A percentile compares a stretch with the other conserved stretches of the same genome.
These are phyloP conservation scores for Luidia sarsii DNA, from an alignment of 53 echinoderm and acorn worm genomes.

Conservation along the genomic window DNA sequence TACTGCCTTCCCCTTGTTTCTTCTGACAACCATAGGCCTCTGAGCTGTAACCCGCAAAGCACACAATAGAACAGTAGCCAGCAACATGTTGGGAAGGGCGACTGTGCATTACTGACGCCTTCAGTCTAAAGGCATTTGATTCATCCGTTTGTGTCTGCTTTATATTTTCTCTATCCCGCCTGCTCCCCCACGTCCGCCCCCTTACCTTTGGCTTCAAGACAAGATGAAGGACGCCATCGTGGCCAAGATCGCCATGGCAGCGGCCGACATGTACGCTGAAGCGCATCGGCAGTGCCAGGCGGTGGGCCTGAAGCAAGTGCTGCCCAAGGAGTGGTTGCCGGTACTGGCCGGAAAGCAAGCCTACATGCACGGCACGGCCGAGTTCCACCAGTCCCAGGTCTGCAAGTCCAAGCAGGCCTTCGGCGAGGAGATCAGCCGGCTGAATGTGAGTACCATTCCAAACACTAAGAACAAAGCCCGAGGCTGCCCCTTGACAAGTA, in stretches of 20 bases:
- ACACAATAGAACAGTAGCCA: too few relatives aligned
- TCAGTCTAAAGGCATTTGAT: too few relatives aligned
- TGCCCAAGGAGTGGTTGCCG: conserved; percentile 87
- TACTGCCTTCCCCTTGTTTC: too few relatives aligned
- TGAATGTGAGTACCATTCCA: conserved; percentile 76
- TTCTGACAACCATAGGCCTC: too few relatives aligned
- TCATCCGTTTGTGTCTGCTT: background rate
- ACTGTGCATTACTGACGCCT: background rate
- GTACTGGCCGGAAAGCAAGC: conserved; percentile 76
- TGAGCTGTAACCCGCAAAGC: too few relatives aligned
- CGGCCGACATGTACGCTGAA: conserved; percentile 75
- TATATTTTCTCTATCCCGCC: too few relatives aligned
- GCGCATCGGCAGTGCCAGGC: conserved; percentile 63
- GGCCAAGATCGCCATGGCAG: conserved; percentile 77
- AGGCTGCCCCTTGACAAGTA: too few relatives aligned
- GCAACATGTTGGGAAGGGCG: too few relatives aligned
- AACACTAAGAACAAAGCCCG: too few relatives aligned
- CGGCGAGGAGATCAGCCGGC: conserved; percentile 82
- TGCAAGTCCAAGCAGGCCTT: conserved; percentile 62
- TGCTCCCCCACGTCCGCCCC: background rate
- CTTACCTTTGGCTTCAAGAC: conserved; percentile 60
- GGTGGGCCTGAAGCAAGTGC: conserved; percentile 40
- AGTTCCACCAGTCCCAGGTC: conserved; percentile 82
- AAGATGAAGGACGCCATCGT: conserved; percentile 90
- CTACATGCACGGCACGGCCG: conserved; percentile 75